These are phyloP conservation scores for Saccostrea glomerata DNA, from an alignment of 1,140 invertebrate species.

Conservation along the genomic window DNA sequence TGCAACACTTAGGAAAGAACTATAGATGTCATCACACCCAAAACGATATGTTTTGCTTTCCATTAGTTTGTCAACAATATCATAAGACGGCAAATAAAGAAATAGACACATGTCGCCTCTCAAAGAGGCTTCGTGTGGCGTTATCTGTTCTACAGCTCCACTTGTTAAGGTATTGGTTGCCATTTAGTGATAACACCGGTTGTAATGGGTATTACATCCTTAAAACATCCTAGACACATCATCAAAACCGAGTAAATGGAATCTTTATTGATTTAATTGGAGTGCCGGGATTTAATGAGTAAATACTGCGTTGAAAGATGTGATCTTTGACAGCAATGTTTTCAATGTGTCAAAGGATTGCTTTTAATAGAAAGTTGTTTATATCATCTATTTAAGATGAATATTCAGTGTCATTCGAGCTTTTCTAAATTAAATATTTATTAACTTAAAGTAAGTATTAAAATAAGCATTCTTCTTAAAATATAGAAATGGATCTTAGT, in stretches of 20 bases:
- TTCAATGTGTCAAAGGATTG: not conserved
- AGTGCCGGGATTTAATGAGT: conserved; percentile 28
- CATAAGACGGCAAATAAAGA: conserved; percentile 15
- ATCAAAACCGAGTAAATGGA: conserved; percentile 28
- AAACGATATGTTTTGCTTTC: conserved; percentile 29
- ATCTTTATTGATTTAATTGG: conserved; percentile 37
- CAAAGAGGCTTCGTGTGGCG: conserved; percentile 18
- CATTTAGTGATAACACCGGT: not conserved
- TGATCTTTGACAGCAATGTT: not conserved
- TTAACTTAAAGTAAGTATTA: too few relatives aligned
- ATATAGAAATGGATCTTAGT: too few relatives aligned
- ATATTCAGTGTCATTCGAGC: not conserved
- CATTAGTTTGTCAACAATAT: conserved; percentile 26
- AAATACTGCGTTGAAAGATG: not conserved
- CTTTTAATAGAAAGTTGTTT: not conserved
- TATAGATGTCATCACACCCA: conserved; percentile 14
- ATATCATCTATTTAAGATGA: not conserved
- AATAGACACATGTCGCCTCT: conserved; percentile 23
- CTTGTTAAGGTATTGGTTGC: conserved; percentile 10
- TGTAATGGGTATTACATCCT: conserved; percentile 34
- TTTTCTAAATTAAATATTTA: too few relatives aligned
- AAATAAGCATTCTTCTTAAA: too few relatives aligned
- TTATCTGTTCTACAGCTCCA: not conserved
- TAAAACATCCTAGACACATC: conserved; percentile 27
- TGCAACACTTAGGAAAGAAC: not conserved